Evolutionary conservation across 2,113 vertebrate genomes (phyloP), one percentile per base, ranked within the genome.

Genomic region (Antennarius striatus): DNA sequence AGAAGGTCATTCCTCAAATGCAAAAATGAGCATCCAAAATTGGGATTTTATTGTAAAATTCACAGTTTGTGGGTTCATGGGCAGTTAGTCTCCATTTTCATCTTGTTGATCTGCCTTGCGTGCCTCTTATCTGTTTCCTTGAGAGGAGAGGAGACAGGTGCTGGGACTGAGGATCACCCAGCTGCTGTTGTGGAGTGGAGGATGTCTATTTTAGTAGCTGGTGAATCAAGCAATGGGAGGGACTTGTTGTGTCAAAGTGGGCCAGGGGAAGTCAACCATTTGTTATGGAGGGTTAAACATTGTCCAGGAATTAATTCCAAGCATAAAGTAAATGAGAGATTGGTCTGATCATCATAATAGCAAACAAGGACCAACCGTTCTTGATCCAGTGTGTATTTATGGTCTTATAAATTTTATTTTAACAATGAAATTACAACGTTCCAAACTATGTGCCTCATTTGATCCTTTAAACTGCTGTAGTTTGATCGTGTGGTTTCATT

Each of bases 141-240:
- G 36, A 84, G 87, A 89, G 78, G 61, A 75, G 79, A 85, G 67
- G 68, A 69, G 83, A 92, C 90, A 91, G 89, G 91, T 93, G 92
- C 78, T 9, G 16, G 0, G 46, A 62, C 77, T 60, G 52, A 70
- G 46, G 71, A 69, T 69, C 78, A 53, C 71, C 80, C 91, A 92
- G 91, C 88, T 92, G 91, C 88, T 72, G 70, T 73, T 59, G 30
- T 79, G 75, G 76, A 29, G 65, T 75, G 32, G 16, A 59, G 14
- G n/a, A 42, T 30, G 67, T 89, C 92, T 93, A 92, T 93, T 92
- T 93, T 89, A 73, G 91, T 91, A 80, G 66, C 60, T 76, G 56
- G 71, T 76, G 73, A 68, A 48, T 80, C 56, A 55, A 74, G 70
- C 74, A 79, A 57, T 81, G 85, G 85, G 86, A 73, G 81, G 83